Conservation (phyloP, 2,888 invertebrate species). For the Zootermopsis nevadensis region DNA sequence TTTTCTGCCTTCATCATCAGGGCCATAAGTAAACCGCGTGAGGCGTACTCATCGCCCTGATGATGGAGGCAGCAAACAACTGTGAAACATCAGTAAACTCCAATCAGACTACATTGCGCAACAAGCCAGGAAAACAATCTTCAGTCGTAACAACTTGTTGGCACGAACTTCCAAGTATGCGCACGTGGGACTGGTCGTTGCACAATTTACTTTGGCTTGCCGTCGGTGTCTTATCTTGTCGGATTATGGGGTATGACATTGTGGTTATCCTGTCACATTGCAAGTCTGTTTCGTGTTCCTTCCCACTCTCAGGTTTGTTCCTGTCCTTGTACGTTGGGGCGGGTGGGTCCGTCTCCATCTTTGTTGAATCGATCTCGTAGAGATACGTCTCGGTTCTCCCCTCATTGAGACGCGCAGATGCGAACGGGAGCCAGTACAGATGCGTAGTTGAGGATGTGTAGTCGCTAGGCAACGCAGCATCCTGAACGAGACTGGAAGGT, state of each 20-base stretch:
- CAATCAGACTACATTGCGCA: too few species aligned
- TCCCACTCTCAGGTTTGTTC: background rate
- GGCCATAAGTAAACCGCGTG: too few species aligned
- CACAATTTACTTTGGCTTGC: background rate
- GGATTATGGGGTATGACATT: background rate
- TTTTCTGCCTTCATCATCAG: too few species aligned
- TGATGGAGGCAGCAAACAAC: too few species aligned
- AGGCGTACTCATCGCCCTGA: too few species aligned
- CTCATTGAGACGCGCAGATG: conserved; percentile 34
- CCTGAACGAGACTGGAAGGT: background rate
- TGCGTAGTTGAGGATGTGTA: conserved; percentile 32
- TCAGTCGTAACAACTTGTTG: too few species aligned
- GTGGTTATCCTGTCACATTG: background rate
- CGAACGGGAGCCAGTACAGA: conserved; percentile 27
- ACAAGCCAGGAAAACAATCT: too few species aligned
- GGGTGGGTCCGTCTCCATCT: background rate
- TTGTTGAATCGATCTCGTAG: conserved; percentile 27
- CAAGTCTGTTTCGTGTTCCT: background rate
- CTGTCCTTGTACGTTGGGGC: background rate
- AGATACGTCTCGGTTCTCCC: conserved; percentile 15
- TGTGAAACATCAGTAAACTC: too few species aligned
- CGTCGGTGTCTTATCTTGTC: background rate
- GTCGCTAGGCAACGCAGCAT: conserved; percentile 37
- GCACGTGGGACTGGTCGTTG: background rate
- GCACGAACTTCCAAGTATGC: too few species aligned